Percentiles rank a stretch among this genome's conserved stretches.
phyloP scores from a whole-genome alignment of 2,888 invertebrate genomes.

The Erebia epiphron region DNA sequence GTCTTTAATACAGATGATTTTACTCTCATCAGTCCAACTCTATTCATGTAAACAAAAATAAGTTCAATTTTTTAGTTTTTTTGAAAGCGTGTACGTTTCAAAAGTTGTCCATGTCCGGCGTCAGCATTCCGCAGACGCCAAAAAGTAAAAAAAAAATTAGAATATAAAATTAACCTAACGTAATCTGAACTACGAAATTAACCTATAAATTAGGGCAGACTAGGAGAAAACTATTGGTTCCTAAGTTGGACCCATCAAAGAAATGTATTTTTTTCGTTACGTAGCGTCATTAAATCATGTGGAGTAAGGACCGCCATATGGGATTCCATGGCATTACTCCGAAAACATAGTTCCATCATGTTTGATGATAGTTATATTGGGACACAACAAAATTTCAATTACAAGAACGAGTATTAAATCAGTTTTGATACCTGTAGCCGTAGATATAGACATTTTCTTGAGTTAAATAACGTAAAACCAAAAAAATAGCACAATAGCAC shows the following conservation, averaged over 20 bases:
- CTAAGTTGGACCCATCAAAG: slow-evolving; percentile 31
- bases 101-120: slow-evolving; percentile 50
- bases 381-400: slow-evolving; percentile 45
- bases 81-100: slow-evolving; percentile 21
- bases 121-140: slow-evolving; percentile 57
- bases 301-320: slow-evolving; percentile 82
- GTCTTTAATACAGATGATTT: background rate
- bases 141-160: slow-evolving; percentile 60
- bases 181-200: slow-evolving; percentile 47
- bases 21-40: background rate
- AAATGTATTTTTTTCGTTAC: slow-evolving; percentile 54
- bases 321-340: slow-evolving; percentile 82
- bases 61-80: slow-evolving; percentile 1
- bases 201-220: slow-evolving; percentile 46
- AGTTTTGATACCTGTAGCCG: slow-evolving; percentile 75
- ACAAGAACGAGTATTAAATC: slow-evolving; percentile 48
- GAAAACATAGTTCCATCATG: slow-evolving; percentile 74
- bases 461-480: slow-evolving; percentile 71
- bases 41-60: slow-evolving; percentile 8
- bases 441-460: slow-evolving; percentile 77
- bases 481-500: slow-evolving; percentile 81
- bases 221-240: slow-evolving; percentile 33
- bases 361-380: slow-evolving; percentile 61
- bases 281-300: slow-evolving; percentile 81
- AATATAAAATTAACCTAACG: slow-evolving; percentile 68